These are phyloP conservation scores for Tympanoctomys barrerae DNA, from an alignment of 2,797 vertebrate species.

Conservation along the genomic window DNA sequence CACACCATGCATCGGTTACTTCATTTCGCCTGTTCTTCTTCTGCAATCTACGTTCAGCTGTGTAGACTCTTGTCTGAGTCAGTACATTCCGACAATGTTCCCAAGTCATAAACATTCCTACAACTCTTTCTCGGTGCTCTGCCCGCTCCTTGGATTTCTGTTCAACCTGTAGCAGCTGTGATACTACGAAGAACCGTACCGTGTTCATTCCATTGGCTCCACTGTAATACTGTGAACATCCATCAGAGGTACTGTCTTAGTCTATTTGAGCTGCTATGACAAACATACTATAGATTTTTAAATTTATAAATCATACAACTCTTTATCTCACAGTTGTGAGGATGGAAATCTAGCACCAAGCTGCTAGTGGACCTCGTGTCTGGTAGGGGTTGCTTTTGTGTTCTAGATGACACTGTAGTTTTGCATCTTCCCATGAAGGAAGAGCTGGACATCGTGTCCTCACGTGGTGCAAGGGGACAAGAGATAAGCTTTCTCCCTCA, in stretches of 20 bases:
- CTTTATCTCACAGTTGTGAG: background rate
- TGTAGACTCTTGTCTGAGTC: background rate
- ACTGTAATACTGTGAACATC: background rate
- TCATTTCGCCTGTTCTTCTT: background rate
- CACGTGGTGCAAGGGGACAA: background rate
- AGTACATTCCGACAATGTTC: background rate
- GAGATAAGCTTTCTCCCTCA: background rate
- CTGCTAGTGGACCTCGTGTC: background rate
- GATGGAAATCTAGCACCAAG: background rate
- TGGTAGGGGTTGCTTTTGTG: background rate
- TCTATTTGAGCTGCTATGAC: background rate
- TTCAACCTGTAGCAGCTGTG: background rate
- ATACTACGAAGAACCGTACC: background rate
- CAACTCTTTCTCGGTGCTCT: background rate
- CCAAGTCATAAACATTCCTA: background rate
- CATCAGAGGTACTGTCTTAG: background rate
- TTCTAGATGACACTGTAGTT: background rate
- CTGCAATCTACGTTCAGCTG: background rate
- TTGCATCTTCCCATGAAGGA: background rate
- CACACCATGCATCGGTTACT: background rate
- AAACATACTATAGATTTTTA: background rate
- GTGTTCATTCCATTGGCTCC: background rate
- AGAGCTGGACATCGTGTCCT: background rate
- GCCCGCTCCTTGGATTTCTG: background rate
- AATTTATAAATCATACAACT: background rate